Evolutionary conservation across 2,888 invertebrate species (phyloP).

Genomic region (Rhimphoctona megacephalus): DNA sequence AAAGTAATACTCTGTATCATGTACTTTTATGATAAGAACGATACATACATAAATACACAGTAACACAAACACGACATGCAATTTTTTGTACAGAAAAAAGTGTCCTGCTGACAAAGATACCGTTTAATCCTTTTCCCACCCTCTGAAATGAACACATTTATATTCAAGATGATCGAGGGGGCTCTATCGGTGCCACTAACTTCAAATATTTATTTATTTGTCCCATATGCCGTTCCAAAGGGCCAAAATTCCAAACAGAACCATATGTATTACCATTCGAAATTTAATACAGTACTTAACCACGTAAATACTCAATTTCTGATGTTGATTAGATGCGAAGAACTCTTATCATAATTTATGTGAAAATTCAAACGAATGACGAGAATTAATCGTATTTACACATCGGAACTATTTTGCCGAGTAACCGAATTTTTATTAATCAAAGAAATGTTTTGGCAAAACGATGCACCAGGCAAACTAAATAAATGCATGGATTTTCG

Average conservation of each 20-base stretch:
- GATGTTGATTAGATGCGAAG: neutral
- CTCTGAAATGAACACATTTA: conserved; percentile 28
- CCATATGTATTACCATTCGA: neutral
- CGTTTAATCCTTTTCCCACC: conserved; percentile 26
- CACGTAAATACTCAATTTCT: neutral
- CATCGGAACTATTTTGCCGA: neutral
- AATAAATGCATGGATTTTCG: neutral
- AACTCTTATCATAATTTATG: neutral
- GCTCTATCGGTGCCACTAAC: conserved; percentile 48
- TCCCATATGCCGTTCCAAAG: neutral
- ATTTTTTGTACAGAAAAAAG: conserved; percentile 43
- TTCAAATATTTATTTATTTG: conserved; percentile 49
- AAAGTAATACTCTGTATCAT: conserved; percentile 21
- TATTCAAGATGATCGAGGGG: conserved; percentile 48
- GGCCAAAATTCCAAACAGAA: neutral
- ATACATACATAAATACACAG: conserved; percentile 30
- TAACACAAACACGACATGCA: conserved; percentile 27
- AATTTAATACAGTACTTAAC: neutral
- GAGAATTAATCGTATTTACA: neutral
- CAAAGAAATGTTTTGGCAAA: neutral
- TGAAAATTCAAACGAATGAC: neutral
- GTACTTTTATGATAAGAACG: conserved; percentile 18
- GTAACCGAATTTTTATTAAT: too few species aligned
- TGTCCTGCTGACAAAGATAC: conserved; percentile 29
- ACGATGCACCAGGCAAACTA: neutral